Conservation (phyloP, 1,140 invertebrate genomes). For the Nomia melanderi region DNA sequence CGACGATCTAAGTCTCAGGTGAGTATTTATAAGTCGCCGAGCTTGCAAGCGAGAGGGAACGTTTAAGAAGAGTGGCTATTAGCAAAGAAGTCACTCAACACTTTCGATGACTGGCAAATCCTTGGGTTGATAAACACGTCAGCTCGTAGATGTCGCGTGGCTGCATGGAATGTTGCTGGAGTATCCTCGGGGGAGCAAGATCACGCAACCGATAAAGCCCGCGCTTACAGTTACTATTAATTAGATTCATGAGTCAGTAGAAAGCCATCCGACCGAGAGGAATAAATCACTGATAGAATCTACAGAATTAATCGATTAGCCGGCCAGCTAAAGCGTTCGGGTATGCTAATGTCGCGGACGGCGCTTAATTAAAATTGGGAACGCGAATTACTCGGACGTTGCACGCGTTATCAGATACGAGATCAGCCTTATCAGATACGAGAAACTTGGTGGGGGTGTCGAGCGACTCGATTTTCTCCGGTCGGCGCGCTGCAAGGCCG, state of each 20-base stretch:
- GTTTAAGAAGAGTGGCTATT: background rate
- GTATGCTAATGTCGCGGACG: conserved; percentile 2
- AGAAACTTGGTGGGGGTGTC: background rate
- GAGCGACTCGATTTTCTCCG: background rate
- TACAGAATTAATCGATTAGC: conserved; percentile 31
- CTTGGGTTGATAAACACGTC: conserved; percentile 31
- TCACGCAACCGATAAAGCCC: conserved; percentile 22
- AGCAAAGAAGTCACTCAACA: conserved; percentile 8
- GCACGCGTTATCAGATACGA: background rate
- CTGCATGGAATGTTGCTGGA: background rate
- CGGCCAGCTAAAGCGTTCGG: background rate
- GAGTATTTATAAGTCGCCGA: too few relatives aligned
- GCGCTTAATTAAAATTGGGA: conserved; percentile 16
- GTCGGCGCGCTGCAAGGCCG: background rate
- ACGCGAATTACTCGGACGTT: background rate
- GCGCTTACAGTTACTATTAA: conserved; percentile 41
- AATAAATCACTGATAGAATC: conserved; percentile 42
- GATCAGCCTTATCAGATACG: background rate
- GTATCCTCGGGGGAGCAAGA: conserved; percentile 20
- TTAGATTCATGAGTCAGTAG: conserved; percentile 46
- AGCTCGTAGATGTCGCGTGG: conserved; percentile 27
- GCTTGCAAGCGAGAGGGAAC: background rate
- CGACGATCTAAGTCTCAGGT: too few relatives aligned
- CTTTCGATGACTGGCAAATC: conserved; percentile 38
- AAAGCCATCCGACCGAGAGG: conserved; percentile 27